Evolutionary conservation across 2,888 invertebrate species (phyloP).

Genomic region (Epirrita christyi): DNA sequence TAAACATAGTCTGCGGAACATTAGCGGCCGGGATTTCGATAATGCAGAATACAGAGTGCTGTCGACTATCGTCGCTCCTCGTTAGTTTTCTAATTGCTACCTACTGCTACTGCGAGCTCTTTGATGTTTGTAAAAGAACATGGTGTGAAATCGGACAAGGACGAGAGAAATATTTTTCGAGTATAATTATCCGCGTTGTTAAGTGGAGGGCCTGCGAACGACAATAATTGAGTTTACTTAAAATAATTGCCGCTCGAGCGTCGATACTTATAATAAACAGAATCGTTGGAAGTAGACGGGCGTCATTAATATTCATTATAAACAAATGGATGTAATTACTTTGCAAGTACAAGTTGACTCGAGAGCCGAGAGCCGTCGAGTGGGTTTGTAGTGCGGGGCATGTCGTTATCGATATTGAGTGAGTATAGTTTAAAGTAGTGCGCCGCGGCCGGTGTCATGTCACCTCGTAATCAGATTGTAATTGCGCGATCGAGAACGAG

Average conservation of each 20-base stretch:
- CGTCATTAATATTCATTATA: slow-evolving; percentile 79
- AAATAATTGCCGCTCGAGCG: slow-evolving; percentile 70
- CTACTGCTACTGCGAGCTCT: slow-evolving; percentile 33
- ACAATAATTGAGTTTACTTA: slow-evolving; percentile 70
- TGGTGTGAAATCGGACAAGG: slow-evolving; percentile 48
- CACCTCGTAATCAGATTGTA: slow-evolving; percentile 72
- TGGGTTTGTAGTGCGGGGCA: slow-evolving; percentile 60
- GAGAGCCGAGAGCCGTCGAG: slow-evolving; percentile 59
- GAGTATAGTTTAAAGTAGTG: slow-evolving; percentile 28
- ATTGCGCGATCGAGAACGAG: slow-evolving; percentile 66
- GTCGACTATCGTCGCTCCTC: slow-evolving; percentile 54
- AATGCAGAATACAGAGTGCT: slow-evolving; percentile 61
- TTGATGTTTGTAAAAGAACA: slow-evolving; percentile 46
- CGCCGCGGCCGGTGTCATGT: slow-evolving; percentile 42
- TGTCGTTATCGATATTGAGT: slow-evolving; percentile 73
- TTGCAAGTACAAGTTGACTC: slow-evolving; percentile 71
- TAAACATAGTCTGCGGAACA: slow-evolving; percentile 75
- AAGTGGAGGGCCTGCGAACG: slow-evolving; percentile 58
- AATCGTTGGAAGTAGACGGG: slow-evolving; percentile 60
- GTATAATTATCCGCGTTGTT: slow-evolving; percentile 52
- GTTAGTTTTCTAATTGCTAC: slow-evolving; percentile 66
- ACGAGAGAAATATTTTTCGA: slow-evolving; percentile 55
- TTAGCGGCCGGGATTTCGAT: slow-evolving; percentile 71
- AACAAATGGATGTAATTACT: slow-evolving; percentile 82
- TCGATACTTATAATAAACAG: slow-evolving; percentile 69